These are phyloP conservation scores for Tipula lateralis DNA, from an alignment of 2,888 invertebrate genomes.

Conservation along the genomic window DNA sequence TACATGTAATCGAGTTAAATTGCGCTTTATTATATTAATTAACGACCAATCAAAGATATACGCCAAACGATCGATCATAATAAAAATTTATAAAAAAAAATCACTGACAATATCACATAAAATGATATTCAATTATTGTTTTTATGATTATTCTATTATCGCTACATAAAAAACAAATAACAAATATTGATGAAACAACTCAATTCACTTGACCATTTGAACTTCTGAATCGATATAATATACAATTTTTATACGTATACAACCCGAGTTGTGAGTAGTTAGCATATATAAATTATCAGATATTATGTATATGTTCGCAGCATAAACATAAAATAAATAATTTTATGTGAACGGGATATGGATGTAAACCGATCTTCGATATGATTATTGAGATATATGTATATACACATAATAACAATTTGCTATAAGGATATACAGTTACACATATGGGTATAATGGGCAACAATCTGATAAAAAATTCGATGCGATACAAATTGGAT, in stretches of 20 bases:
- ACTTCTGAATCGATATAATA: neutral
- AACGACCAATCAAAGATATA: neutral
- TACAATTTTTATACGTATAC: neutral
- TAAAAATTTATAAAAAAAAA: neutral
- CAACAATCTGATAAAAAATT: neutral
- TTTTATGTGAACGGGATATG: conserved; percentile 24
- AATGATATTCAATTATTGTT: neutral
- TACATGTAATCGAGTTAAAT: too few relatives aligned
- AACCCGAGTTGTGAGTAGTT: too few relatives aligned
- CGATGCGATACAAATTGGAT: neutral
- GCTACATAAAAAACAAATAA: neutral
- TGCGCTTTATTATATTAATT: too few relatives aligned
- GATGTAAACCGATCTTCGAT: neutral
- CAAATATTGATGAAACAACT: neutral
- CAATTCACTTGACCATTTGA: neutral
- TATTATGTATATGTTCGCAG: neutral
- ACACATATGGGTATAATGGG: neutral
- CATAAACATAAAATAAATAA: neutral
- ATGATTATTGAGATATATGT: neutral
- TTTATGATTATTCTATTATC: neutral
- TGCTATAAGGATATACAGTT: neutral
- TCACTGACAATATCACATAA: neutral
- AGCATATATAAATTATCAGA: neutral
- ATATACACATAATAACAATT: neutral
- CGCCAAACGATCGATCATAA: neutral